Base-by-base conservation (phyloP, 2,888 invertebrate genomes). In the Adela reaumurella region DNA sequence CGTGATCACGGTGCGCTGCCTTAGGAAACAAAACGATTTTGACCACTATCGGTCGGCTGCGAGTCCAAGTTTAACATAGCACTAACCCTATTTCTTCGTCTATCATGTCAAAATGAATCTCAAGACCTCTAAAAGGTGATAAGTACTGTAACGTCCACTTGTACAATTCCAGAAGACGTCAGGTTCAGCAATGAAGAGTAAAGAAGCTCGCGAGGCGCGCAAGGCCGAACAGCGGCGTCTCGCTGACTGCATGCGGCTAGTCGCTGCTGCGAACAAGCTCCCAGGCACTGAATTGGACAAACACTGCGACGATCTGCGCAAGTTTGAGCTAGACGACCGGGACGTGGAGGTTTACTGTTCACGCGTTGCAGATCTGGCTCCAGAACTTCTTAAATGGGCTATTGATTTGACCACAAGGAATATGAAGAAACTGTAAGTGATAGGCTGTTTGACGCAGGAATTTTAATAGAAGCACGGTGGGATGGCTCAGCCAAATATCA, bases 391-490 rank as follows among this genome's bases (percentile, higher is more conserved):
- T 28, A 73, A 86, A 29, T 91, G 90, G 89, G 83, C 87, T 45
- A 87, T 90, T 59, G 81, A 87, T 58, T 77, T 94, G 19, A 88
- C 89, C 52, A 87, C 89, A 63, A 79, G 81, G 54, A 94, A 94
- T 66, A 92, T 93, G 92, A 85, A 87, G 67, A 62, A 74, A 51
- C 72, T 88, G 85, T 93, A 84, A 81, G 84, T 64, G 8, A 6
- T 24, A 46, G 24, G 56, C 62, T 28, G 44, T 48, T 24, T 42
- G 8, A 29, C 24, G 42, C 17, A 19, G 43, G 6, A 17, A n/a
- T n/a, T 5, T 6, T 17, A 8, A 43, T 8, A 43, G 6, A n/a
- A 14, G 17, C 14, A 17, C 18, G n/a, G 16, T 17, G n/a, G 3
- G 44, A 17, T 44, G n/a, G n/a, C n/a, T n/a, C n/a, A n/a, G n/a